Evolutionary conservation across 2,888 invertebrate genomes (phyloP), one percentile per base, ranked within the genome.

Genomic region (Mythimna vitellina): DNA sequence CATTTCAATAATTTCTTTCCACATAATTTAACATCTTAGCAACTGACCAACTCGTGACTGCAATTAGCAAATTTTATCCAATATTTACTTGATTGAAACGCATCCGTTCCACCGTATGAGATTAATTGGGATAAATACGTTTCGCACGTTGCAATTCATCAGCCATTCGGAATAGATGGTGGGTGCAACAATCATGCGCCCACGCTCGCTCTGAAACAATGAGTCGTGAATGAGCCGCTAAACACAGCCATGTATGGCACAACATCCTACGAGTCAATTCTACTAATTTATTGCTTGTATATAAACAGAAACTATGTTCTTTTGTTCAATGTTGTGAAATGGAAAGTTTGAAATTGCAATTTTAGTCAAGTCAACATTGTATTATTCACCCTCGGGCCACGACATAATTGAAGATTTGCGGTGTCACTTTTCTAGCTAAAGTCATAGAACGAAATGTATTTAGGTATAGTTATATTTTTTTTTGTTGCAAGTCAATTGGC

Each of bases 101-200:
- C 66, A 82, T 90, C 89, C 86, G 88, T 89, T 89, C 88, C 87
- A 89, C 86, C 88, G 86, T 89, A 87, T 80, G 83, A 78, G 86
- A 84, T 89, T 92, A 91, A 93, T 92, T 92, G 90, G 91, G 91
- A 92, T 92, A 92, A 92, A 94, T 94, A 92, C 83, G 90, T 89
- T 90, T 91, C 88, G 88, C 89, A 90, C 90, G 88, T 82, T 92
- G 93, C 91, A 92, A 93, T 94, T 91, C 88, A 93, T 94, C 91
- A 92, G 86, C 76, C 85, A 85, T 85, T 82, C 69, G 80, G 79
- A 86, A 88, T 90, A 89, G 84, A 86, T 88, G 85, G 95, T 94
- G 94, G 94, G 94, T 93, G 93, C 93, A 93, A 92, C 92, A 92
- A 91, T 92, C 88, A 88, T 86, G 91, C 91, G 83, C 93, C 94